Evolutionary conservation across 2,113 vertebrate species (phyloP).

Genomic region (Thalassoma bifasciatum): DNA sequence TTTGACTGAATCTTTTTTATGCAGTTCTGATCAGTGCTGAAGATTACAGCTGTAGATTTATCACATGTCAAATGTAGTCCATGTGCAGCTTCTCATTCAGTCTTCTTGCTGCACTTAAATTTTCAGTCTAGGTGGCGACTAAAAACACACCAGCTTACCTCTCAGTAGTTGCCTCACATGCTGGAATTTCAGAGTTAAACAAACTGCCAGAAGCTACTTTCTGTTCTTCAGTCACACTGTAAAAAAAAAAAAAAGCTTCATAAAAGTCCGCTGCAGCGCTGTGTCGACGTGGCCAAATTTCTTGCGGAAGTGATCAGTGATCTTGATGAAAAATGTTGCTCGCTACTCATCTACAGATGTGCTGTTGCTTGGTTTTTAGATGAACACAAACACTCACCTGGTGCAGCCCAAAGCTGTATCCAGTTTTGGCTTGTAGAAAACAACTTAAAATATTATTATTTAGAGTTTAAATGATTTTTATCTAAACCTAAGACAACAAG

Average conservation of each 20-base stretch:
- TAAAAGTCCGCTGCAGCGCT: constrained; percentile 48
- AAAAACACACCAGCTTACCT: constrained; percentile 14
- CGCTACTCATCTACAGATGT: constrained; percentile 66
- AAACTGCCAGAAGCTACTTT: constrained; percentile 29
- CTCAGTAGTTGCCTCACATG: constrained; percentile 2
- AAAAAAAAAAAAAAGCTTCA: constrained; percentile 51
- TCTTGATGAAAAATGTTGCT: constrained; percentile 52
- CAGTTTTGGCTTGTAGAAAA: neutral
- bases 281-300: constrained; percentile 53
- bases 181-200: neutral
- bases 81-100: neutral
- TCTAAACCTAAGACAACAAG: constrained; percentile 12
- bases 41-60: neutral
- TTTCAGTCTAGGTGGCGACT: neutral
- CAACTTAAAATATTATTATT: neutral
- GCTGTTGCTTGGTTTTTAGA: constrained; percentile 39
- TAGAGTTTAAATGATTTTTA: neutral
- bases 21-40: constrained; percentile 35
- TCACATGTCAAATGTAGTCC: no score
- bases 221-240: constrained; percentile 18
- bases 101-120: constrained; percentile 5
- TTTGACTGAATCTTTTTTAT: constrained; percentile 68
- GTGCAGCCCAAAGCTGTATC: neutral
- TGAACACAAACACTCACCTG: neutral
- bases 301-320: constrained; percentile 62